Evolutionary conservation across 2,888 invertebrate species (phyloP).

Genomic region (Antitype chi): DNA sequence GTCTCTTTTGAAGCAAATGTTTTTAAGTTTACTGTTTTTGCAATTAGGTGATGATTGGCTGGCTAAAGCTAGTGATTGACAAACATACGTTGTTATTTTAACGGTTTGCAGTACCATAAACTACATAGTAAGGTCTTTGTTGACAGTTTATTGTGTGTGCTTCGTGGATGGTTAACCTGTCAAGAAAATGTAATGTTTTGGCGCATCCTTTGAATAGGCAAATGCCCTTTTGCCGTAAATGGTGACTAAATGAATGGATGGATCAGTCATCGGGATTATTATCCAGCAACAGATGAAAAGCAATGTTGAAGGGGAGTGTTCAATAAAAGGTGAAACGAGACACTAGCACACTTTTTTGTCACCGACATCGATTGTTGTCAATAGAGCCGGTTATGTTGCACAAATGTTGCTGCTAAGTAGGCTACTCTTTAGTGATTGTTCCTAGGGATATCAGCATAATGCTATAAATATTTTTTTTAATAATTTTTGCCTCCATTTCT

Average conservation of each 20-base stretch:
- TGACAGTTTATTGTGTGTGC: background rate
- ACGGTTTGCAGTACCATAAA: background rate
- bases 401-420: background rate
- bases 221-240: background rate
- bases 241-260: background rate
- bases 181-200: background rate
- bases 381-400: background rate
- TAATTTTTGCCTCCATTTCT: background rate
- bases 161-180: background rate
- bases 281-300: background rate
- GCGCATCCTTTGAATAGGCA: background rate
- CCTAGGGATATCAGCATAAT: background rate
- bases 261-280: background rate
- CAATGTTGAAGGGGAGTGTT: no score
- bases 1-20: no score
- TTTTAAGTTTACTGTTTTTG: no score
- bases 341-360: background rate
- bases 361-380: background rate
- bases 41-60: no score
- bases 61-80: background rate
- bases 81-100: background rate
- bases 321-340: background rate
- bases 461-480: background rate
- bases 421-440: background rate
- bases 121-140: background rate